Evolutionary conservation across 2,113 vertebrate species (phyloP).

Genomic region (Puma concolor): DNA sequence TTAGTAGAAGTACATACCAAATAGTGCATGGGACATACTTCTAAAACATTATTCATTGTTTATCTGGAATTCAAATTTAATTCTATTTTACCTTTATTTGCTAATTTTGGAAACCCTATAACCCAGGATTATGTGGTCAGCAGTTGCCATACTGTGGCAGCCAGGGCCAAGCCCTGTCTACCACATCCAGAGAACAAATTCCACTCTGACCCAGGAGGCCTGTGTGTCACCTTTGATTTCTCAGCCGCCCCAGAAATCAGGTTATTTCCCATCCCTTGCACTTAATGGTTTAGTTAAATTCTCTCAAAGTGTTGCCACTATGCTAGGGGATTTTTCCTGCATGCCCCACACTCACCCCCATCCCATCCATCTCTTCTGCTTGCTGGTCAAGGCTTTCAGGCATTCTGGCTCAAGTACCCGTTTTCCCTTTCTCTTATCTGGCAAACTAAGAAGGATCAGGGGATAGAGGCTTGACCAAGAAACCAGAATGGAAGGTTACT

Average conservation of each 20-base stretch:
- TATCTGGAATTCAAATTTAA: conserved; percentile 42
- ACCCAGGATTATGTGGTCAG: background rate
- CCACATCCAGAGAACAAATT: background rate
- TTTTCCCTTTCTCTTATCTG: conserved; percentile 17
- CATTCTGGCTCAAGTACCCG: background rate
- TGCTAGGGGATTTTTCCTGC: background rate
- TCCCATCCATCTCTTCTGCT: background rate
- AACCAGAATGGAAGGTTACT: background rate
- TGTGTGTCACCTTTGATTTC: background rate
- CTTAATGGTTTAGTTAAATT: background rate
- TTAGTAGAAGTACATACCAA: background rate
- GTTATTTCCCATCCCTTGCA: background rate
- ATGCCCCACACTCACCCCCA: background rate
- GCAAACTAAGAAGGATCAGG: conserved; percentile 33
- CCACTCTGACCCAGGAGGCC: background rate
- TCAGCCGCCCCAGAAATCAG: background rate
- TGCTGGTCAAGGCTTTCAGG: background rate
- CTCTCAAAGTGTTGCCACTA: background rate
- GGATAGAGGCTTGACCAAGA: background rate
- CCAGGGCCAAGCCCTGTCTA: background rate
- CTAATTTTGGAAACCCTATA: background rate
- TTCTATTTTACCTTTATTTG: background rate
- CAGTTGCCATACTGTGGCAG: background rate
- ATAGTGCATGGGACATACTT: background rate
- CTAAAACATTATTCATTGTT: background rate